Evolutionary conservation across 1,140 invertebrate species (phyloP).

Genomic region (Trichonephila clavata): DNA sequence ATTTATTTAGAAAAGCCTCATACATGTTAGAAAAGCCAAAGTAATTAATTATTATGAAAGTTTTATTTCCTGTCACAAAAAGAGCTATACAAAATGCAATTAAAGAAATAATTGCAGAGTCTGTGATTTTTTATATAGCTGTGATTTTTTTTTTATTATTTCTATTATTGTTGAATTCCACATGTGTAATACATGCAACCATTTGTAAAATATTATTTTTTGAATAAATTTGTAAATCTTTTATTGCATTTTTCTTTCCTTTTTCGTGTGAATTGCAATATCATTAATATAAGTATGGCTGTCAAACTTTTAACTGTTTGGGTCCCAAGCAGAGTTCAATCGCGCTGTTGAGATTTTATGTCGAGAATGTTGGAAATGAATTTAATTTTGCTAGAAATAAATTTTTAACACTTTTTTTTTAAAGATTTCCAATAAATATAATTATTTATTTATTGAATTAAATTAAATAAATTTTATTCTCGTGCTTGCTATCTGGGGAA

Average conservation of each 20-base stretch:
- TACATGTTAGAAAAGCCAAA: not conserved
- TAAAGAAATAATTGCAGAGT: not conserved
- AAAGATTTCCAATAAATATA: too few species aligned
- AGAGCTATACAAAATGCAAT: not conserved
- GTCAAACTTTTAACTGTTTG: too few species aligned
- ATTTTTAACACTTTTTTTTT: too few species aligned
- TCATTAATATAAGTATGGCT: too few species aligned
- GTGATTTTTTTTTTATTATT: conserved; percentile 7
- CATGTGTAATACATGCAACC: not conserved
- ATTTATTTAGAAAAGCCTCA: not conserved
- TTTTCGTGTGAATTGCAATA: not conserved
- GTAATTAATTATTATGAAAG: not conserved
- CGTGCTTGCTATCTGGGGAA: too few species aligned
- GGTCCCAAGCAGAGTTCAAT: too few species aligned
- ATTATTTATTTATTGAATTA: too few species aligned
- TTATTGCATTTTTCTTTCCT: not conserved
- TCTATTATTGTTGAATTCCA: conserved; percentile 8
- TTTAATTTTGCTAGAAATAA: too few species aligned
- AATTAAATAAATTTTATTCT: too few species aligned
- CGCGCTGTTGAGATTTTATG: too few species aligned
- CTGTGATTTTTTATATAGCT: not conserved
- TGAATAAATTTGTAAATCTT: conserved; percentile 8
- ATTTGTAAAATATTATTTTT: conserved; percentile 3
- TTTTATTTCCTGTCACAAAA: not conserved
- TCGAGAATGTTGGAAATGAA: too few species aligned